These are phyloP conservation scores for Clusia tigrina DNA, from an alignment of 2,888 invertebrate species.

Conservation along the genomic window DNA sequence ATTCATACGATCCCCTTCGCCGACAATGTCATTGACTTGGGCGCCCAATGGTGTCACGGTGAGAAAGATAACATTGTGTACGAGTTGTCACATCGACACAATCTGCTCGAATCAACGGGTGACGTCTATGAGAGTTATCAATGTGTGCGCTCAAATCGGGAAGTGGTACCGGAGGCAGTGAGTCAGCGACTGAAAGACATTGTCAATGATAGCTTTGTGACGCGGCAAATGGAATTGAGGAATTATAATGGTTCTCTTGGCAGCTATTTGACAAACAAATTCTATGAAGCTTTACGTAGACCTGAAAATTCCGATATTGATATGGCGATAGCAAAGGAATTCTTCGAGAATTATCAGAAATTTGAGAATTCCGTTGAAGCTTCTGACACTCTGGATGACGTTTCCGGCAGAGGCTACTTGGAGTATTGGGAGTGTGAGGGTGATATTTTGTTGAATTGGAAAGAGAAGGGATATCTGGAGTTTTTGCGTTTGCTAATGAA, in stretches of 20 bases:
- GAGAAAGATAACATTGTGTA: constrained; percentile 64
- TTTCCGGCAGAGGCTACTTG: constrained; percentile 72
- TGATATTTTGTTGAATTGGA: constrained; percentile 77
- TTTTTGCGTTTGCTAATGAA: constrained; percentile 74
- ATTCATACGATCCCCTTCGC: constrained; percentile 68
- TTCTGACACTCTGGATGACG: constrained; percentile 72
- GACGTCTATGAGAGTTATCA: constrained; percentile 58
- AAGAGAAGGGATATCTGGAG: constrained; percentile 74
- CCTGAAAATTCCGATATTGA: constrained; percentile 63
- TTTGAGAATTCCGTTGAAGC: constrained; percentile 68
- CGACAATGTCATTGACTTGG: constrained; percentile 65
- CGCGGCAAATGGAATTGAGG: constrained; percentile 57
- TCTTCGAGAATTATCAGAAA: constrained; percentile 71
- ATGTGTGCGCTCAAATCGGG: constrained; percentile 61
- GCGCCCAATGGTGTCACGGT: constrained; percentile 65
- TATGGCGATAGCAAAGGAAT: constrained; percentile 65
- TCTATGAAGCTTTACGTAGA: constrained; percentile 52
- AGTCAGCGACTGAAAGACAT: constrained; percentile 62
- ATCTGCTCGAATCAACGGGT: constrained; percentile 58
- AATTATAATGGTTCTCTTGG: constrained; percentile 58
- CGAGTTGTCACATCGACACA: constrained; percentile 53
- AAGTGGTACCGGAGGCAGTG: constrained; percentile 60
- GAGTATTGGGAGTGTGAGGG: constrained; percentile 78
- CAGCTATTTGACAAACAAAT: constrained; percentile 58
- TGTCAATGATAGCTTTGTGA: constrained; percentile 63